Percentiles rank a stretch among this genome's conserved stretches.
These are phyloP conservation scores for Flexamia atlantica DNA, from an alignment of 2,888 invertebrate species.

Conservation along the genomic window DNA sequence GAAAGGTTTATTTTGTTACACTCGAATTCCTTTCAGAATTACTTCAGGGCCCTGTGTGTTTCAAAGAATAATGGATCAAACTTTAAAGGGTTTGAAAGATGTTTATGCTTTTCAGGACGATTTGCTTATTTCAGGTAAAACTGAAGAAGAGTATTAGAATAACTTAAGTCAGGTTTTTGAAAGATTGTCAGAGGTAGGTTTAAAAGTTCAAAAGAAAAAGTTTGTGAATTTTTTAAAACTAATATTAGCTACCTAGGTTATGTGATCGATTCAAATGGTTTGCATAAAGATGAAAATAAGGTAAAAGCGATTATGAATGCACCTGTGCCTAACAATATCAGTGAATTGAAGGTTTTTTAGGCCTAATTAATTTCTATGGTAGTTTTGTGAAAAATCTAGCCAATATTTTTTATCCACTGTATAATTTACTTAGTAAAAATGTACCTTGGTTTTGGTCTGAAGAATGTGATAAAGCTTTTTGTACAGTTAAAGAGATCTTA, in stretches of 20 bases:
- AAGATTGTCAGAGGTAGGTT: constrained; percentile 7
- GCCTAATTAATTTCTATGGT: constrained; percentile 28
- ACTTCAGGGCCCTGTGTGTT: constrained; percentile 30
- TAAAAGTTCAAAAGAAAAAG: constrained; percentile 30
- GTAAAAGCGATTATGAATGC: constrained; percentile 1
- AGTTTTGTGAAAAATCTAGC: constrained; percentile 19
- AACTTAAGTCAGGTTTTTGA: constrained; percentile 32
- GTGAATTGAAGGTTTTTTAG: constrained; percentile 13
- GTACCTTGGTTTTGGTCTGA: constrained; percentile 22
- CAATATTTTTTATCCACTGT: constrained; percentile 14
- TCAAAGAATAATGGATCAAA: constrained; percentile 18
- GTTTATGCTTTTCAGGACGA: constrained; percentile 16
- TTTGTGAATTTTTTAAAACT: constrained; percentile 17
- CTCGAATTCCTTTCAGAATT: constrained; percentile 37
- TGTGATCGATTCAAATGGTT: constrained; percentile 7
- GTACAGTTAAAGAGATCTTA: constrained; percentile 10
- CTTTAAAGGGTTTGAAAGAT: constrained; percentile 12
- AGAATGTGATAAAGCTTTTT: constrained; percentile 23
- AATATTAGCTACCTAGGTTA: constrained; percentile 14
- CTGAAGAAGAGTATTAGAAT: constrained; percentile 18
- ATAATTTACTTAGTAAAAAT: constrained; percentile 32
- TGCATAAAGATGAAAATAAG: constrained; percentile 17
- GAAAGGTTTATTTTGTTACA: neutral
- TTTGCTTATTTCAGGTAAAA: constrained; percentile 33
- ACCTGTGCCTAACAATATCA: neutral